These are phyloP conservation scores for Pseudochirops corinnae DNA, from an alignment of 2,797 vertebrate genomes.

Conservation along the genomic window DNA sequence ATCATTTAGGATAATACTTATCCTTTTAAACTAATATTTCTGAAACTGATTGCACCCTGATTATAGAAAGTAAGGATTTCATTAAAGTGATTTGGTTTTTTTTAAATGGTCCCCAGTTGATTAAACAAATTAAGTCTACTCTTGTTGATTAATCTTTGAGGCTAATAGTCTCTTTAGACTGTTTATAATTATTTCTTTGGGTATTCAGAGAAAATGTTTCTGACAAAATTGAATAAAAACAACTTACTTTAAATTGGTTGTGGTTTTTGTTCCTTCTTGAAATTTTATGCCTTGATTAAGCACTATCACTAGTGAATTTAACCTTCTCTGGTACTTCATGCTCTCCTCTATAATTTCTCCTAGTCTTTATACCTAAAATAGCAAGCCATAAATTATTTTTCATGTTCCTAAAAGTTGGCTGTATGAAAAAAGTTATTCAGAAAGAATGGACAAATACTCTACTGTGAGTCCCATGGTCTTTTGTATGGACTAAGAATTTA, in stretches of 20 bases:
- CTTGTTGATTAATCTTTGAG: constrained; percentile 47
- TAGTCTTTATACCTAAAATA: not conserved
- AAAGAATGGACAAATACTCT: not conserved
- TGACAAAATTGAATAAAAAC: not conserved
- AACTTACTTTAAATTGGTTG: not conserved
- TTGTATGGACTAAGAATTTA: not conserved
- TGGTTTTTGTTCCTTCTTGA: not conserved
- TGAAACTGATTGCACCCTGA: not conserved
- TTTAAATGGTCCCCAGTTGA: not conserved
- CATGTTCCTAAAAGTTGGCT: not conserved
- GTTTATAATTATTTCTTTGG: not conserved
- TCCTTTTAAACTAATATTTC: not conserved
- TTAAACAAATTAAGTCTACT: not conserved
- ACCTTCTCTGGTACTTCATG: not conserved
- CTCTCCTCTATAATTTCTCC: not conserved
- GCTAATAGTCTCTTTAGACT: not conserved
- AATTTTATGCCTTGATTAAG: not conserved
- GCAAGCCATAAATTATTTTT: not conserved
- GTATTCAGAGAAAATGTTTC: not conserved
- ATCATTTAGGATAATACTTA: constrained; percentile 5
- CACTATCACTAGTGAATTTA: not conserved
- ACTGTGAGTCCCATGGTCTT: constrained; percentile 12
- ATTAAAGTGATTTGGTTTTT: constrained; percentile 5
- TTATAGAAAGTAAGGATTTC: not conserved
- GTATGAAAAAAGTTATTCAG: constrained; percentile 21